Base-by-base conservation (phyloP, 2,797 vertebrate species). In the Borostomias antarcticus region DNA sequence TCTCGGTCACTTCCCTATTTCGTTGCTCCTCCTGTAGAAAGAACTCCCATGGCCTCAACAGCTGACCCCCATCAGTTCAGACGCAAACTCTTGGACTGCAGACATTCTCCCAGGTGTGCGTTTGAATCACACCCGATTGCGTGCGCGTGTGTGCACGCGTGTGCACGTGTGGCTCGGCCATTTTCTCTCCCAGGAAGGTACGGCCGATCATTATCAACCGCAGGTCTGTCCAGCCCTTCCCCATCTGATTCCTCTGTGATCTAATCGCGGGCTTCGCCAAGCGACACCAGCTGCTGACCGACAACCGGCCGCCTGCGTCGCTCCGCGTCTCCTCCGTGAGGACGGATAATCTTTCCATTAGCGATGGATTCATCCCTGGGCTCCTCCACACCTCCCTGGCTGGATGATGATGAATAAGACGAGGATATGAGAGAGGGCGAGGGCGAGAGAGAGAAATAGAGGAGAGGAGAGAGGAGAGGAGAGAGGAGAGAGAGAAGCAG, bases 301-400 rank as follows among this genome's bases (percentile, higher is more conserved):
- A 32, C 26, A 25, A 25, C 11, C 23, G 32, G 57, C 32, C n/a
- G n/a, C n/a, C 19, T 19, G 9, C 13, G 57, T 25, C 10, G 37
- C 33, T 23, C 13, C 26, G 19, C 33, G 13, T 40, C 57, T 23
- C 33, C 25, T 58, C 57, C 57, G 26, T 11, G n/a, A n/a, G 21
- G 57, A 58, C 40, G 57, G 33, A 58, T 58, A 58, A 58, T 37
- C 17, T 8, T 58, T 58, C 57, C 57, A 37, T 40, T 58, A 58
- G 40, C 37, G 32, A 40, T 40, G 30, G 57, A 58, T 40, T 15
- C 21, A n/a, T 13, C 57, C 21, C 19, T 40, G 57, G 37, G 26
- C 33, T 40, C 26, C 57, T 8, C 40, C 57, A 40, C 57, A 9
- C 57, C 33, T 37, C 33, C 40, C 21, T 58, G 57, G 19, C 57